Base-by-base conservation (phyloP, 2,113 vertebrate species). In the Austrofundulus limnaeus region DNA sequence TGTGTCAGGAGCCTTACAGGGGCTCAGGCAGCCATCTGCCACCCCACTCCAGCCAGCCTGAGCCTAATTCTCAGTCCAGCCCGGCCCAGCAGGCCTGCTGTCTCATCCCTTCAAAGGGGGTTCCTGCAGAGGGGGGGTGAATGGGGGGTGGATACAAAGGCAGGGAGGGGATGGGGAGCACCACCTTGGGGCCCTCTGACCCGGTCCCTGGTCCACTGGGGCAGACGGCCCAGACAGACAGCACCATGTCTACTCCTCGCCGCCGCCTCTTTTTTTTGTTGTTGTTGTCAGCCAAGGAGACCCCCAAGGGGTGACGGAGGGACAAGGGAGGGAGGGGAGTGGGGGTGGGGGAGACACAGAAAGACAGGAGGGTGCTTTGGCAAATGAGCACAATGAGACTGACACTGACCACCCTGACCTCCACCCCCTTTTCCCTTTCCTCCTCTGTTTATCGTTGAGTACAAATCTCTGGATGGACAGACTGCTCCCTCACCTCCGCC, bases 11-110 rank as follows among this genome's bases (percentile, higher is more conserved):
- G 75, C 90, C 91, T 87, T 91, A 94, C 92, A 92, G 90, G 94
- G 90, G 89, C 92, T 92, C 89, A 55, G 71, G 78, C 45, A 84
- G 93, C 95, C 95, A 97, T 98, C 95, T 97, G 95, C 94, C 92
- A 85, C 88, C 75, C 62, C 86, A 82, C 74, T 78, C 67, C 31
- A 83, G 82, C 85, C 82, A 81, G 83, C 72, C 82, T 86, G 85
- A 88, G 86, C 85, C 79, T 87, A 67, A 87, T 88, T 75, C 80
- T 48, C 61, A 57, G 79, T 50, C 85, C 85, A 80, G 75, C 54
- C 74, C 6, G 77, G 78, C 82, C 83, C 83, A 86, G 84, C 82
- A 81, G 82, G 82, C 81, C 80, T 23, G 63, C 78, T 81, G 86
- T 86, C 78, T 85, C 85, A 63, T 79, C 82, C 68, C 72, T 74